Percentiles rank a stretch among this genome's conserved stretches.
Conservation (phyloP, 2,797 vertebrate species). For the Alosa sapidissima region DNA sequence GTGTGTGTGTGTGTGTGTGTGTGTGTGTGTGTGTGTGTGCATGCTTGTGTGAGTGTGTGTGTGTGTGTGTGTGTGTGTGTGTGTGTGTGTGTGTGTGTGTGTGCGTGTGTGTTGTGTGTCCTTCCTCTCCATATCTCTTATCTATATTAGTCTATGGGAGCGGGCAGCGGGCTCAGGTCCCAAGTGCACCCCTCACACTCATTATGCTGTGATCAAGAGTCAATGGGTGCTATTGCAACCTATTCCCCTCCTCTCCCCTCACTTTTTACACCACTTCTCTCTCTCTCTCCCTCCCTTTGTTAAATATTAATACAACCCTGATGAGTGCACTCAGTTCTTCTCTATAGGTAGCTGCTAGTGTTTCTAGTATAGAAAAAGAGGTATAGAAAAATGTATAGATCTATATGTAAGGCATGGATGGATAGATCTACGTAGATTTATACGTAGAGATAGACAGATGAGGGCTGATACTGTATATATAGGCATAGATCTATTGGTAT, state of each 20-base stretch:
- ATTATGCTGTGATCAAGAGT: background rate
- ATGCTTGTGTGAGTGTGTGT: background rate
- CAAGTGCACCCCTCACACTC: background rate
- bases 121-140: background rate
- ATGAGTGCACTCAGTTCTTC: too few species aligned
- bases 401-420: too few species aligned
- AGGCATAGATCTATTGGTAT: too few species aligned
- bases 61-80: conserved; percentile 6
- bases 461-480: too few species aligned
- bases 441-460: too few species aligned
- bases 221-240: background rate
- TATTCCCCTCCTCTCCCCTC: background rate
- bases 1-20: conserved; percentile 12
- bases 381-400: too few species aligned
- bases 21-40: background rate
- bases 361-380: too few species aligned
- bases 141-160: background rate
- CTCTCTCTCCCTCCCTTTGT: background rate
- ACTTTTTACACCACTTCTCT: background rate
- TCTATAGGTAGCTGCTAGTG: too few species aligned
- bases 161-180: background rate
- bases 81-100: background rate
- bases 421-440: too few species aligned
- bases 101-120: background rate
- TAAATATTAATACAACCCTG: background rate